phyloP scores from a whole-genome alignment of 2,797 vertebrate genomes.

The Pyrocephalus nanus region DNA sequence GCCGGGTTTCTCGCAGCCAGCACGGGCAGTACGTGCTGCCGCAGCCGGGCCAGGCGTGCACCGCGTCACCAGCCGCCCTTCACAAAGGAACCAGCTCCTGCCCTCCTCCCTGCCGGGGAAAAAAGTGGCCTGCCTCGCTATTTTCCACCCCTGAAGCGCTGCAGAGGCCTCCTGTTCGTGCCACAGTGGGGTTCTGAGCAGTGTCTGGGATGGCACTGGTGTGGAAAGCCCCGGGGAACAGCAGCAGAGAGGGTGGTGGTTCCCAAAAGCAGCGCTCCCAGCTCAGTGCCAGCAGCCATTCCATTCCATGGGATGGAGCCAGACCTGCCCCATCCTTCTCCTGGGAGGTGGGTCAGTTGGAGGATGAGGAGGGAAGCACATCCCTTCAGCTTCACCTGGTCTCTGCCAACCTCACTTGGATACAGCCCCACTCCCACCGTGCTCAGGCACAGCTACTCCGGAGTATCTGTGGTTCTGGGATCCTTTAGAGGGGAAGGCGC shows the following conservation, averaged over 20 bases:
- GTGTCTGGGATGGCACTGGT: neutral
- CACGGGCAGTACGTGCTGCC: neutral
- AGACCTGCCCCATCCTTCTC: neutral
- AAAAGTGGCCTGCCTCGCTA: neutral
- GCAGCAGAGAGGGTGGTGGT: neutral
- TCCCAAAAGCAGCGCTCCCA: neutral
- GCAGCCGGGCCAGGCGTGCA: neutral
- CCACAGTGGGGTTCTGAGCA: neutral
- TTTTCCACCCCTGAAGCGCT: neutral
- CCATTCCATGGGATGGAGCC: neutral
- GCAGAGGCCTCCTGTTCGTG: neutral
- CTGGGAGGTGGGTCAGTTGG: neutral
- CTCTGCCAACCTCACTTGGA: neutral
- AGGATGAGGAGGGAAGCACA: neutral
- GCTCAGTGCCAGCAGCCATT: neutral
- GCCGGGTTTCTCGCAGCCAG: neutral
- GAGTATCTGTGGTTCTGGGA: neutral
- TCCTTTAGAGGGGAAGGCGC: neutral
- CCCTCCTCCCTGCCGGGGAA: neutral
- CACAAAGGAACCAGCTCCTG: neutral
- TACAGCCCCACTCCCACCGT: neutral
- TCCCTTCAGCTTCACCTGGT: neutral
- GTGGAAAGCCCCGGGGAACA: neutral
- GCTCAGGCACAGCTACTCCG: neutral
- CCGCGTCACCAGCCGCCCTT: fast-evolving